Conservation (phyloP, 1,140 invertebrate genomes). For the Camponotus pennsylvanicus region DNA sequence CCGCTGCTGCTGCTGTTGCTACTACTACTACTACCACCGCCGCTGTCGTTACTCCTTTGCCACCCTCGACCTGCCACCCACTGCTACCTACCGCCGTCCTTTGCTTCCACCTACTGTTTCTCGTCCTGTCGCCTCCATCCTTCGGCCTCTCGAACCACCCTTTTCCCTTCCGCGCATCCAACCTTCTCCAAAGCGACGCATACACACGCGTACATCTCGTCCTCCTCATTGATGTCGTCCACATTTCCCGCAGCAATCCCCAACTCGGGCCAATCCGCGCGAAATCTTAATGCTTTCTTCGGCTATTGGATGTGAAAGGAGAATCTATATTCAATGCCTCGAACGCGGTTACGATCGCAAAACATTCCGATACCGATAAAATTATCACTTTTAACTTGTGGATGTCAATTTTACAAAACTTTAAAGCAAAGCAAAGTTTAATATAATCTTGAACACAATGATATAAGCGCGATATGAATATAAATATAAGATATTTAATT, state of each 20-base stretch:
- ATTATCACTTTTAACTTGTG: background rate
- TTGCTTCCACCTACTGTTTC: slow-evolving; percentile 67
- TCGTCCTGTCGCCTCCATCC: slow-evolving; percentile 69
- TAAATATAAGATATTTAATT: background rate
- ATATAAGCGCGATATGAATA: background rate
- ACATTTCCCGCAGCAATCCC: slow-evolving; percentile 73
- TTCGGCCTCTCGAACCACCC: slow-evolving; percentile 67
- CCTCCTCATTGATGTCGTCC: slow-evolving; percentile 47
- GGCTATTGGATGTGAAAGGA: slow-evolving; percentile 3
- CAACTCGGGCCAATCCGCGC: slow-evolving; percentile 78
- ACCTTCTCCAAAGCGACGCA: slow-evolving; percentile 74
- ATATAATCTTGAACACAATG: background rate
- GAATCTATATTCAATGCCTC: slow-evolving; percentile 10
- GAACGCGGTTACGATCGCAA: background rate
- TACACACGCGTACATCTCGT: slow-evolving; percentile 59
- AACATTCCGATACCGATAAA: background rate
- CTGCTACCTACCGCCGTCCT: slow-evolving; percentile 74
- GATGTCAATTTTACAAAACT: background rate
- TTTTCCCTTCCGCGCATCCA: slow-evolving; percentile 59
- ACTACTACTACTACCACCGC: slow-evolving; percentile 16
- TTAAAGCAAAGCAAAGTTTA: background rate
- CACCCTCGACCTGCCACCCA: slow-evolving; percentile 73
- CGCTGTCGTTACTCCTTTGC: slow-evolving; percentile 64
- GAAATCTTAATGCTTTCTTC: slow-evolving; percentile 68
- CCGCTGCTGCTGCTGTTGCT: background rate